Evolutionary conservation across 2,113 vertebrate genomes (phyloP).

Genomic region (Arothron firmamentum): DNA sequence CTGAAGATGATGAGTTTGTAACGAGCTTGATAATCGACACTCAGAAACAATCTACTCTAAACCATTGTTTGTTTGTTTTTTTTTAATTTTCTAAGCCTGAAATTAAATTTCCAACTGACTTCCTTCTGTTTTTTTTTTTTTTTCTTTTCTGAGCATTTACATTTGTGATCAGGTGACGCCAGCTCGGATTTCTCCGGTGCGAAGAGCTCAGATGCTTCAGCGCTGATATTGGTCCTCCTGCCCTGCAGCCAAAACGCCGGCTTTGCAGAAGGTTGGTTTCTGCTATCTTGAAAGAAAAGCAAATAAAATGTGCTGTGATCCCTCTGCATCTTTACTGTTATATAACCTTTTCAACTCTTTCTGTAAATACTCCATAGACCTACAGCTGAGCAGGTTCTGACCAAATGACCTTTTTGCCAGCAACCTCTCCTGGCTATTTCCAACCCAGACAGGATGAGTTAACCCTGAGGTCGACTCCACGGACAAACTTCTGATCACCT

Average conservation of each 20-base stretch:
- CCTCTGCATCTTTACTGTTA: too few species aligned
- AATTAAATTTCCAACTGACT: constrained; percentile 43
- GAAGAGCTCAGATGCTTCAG: neutral
- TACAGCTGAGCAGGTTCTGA: too few species aligned
- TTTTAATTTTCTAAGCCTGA: constrained; percentile 9
- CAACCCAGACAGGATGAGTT: neutral
- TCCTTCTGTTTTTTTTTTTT: constrained; percentile 22
- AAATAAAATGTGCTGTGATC: too few species aligned
- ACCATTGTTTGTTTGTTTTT: neutral
- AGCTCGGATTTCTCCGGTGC: neutral
- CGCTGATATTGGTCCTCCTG: constrained; percentile 26
- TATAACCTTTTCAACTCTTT: too few species aligned
- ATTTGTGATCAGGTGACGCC: constrained; percentile 16
- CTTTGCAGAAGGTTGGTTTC: constrained; percentile 38
- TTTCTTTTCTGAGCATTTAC: constrained; percentile 26
- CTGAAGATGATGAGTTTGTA: constrained; percentile 33
- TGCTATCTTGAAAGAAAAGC: constrained; percentile 28
- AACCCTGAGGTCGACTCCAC: neutral
- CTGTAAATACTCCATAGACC: too few species aligned
- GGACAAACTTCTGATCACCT: too few species aligned
- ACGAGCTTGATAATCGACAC: constrained; percentile 49
- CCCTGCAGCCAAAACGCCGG: constrained; percentile 34
- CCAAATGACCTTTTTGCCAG: too few species aligned
- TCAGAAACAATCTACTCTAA: constrained; percentile 19
- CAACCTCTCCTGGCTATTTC: neutral